phyloP scores from a whole-genome alignment of 2,797 vertebrate genomes.

The Sebastes melanostomus region DNA sequence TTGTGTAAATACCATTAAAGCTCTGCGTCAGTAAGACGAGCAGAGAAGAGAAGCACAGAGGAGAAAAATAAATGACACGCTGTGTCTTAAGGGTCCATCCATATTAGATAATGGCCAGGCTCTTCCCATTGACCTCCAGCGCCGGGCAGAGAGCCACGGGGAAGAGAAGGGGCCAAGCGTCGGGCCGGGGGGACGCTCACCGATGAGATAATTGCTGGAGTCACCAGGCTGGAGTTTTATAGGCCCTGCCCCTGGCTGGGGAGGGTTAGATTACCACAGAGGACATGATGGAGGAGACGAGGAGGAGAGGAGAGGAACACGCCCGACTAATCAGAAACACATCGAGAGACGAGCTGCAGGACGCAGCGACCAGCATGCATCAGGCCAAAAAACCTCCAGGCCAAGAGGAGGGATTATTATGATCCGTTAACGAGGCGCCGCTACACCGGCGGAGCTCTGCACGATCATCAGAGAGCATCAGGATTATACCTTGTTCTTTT shows the following conservation, averaged over 20 bases:
- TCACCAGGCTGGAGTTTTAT: slow-evolving; percentile 59
- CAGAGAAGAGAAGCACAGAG: slow-evolving; percentile 15
- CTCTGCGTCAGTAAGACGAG: neutral
- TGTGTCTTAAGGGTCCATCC: slow-evolving; percentile 55
- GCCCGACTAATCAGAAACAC: slow-evolving; percentile 74
- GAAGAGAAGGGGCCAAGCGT: slow-evolving; percentile 46
- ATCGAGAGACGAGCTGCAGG: slow-evolving; percentile 14
- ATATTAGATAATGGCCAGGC: slow-evolving; percentile 66
- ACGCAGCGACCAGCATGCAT: neutral
- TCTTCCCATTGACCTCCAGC: slow-evolving; percentile 63
- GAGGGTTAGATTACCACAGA: slow-evolving; percentile 53
- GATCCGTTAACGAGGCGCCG: slow-evolving; percentile 29
- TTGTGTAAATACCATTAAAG: neutral
- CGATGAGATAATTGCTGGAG: slow-evolving; percentile 72
- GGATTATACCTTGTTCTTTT: no score
- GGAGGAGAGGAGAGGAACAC: slow-evolving; percentile 39
- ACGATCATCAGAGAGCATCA: neutral
- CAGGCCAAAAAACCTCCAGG: slow-evolving; percentile 9
- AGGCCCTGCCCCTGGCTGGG: slow-evolving; percentile 54
- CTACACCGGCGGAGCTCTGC: neutral
- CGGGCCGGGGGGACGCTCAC: slow-evolving; percentile 38
- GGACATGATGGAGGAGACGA: slow-evolving; percentile 17
- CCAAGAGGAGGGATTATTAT: slow-evolving; percentile 29
- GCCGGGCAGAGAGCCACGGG: slow-evolving; percentile 65
- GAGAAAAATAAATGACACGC: slow-evolving; percentile 65